Conservation (phyloP, 2,888 invertebrate species). For the Monopis laevigella region DNA sequence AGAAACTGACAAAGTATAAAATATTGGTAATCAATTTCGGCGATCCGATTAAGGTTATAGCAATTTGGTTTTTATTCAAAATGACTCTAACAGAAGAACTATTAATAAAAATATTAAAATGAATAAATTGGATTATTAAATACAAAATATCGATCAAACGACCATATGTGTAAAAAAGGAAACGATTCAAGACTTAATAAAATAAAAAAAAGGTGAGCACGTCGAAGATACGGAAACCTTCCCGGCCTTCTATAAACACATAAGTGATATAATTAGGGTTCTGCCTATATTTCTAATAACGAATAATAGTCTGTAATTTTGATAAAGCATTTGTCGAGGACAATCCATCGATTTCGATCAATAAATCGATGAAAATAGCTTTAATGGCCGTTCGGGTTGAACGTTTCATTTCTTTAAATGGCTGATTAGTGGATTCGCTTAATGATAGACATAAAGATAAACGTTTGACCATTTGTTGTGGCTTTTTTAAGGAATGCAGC, state of each 20-base stretch:
- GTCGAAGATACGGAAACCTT: no score
- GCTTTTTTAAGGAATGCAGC: background rate
- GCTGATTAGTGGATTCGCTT: slow-evolving; percentile 54
- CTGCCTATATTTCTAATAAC: slow-evolving; percentile 63
- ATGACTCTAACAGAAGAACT: no score
- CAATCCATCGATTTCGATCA: slow-evolving; percentile 60
- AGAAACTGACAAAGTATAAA: no score
- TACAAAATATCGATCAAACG: no score
- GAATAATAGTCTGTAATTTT: slow-evolving; percentile 65
- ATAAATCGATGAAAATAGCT: slow-evolving; percentile 65
- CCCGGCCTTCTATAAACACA: slow-evolving; percentile 65
- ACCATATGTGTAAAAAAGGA: no score
- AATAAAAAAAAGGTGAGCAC: no score
- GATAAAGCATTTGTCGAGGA: slow-evolving; percentile 60
- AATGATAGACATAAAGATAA: slow-evolving; percentile 5
- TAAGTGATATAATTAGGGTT: slow-evolving; percentile 67
- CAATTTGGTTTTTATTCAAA: no score
- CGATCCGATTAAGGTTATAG: no score
- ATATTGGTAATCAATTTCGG: no score
- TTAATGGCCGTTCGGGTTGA: slow-evolving; percentile 56
- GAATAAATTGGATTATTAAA: no score
- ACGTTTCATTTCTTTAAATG: slow-evolving; percentile 67
- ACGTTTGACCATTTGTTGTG: slow-evolving; percentile 4
- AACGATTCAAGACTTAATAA: no score
- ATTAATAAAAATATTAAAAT: no score